Conservation (phyloP, 35 echinoderm and acorn worm genomes). For the Ptychodera flava region DNA sequence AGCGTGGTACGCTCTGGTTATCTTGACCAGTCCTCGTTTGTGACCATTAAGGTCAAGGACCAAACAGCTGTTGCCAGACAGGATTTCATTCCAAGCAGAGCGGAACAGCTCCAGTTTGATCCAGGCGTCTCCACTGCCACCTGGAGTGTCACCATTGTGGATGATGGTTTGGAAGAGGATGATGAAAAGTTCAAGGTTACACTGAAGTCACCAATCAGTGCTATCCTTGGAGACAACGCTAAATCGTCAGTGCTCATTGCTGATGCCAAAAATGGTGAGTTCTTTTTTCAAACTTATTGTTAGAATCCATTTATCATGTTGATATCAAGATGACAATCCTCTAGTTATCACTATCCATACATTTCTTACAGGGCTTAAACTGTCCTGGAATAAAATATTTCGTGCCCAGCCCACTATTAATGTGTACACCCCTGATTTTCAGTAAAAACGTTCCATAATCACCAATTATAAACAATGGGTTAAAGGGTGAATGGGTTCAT, state of each 20-base stretch:
- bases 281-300: background rate
- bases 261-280: constrained; percentile 74
- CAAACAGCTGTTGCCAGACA: constrained; percentile 43
- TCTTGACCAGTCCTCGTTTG: constrained; percentile 71
- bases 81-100: constrained; percentile 51
- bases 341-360: background rate
- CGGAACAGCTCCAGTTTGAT: constrained; percentile 86
- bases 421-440: too few relatives aligned
- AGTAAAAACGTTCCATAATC: too few relatives aligned
- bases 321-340: background rate
- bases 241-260: constrained; percentile 70
- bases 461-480: too few relatives aligned
- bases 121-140: constrained; percentile 46
- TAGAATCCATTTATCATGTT: background rate
- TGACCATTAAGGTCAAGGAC: constrained; percentile 39
- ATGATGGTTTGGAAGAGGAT: constrained; percentile 76
- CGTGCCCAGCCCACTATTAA: too few relatives aligned
- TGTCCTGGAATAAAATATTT: too few relatives aligned
- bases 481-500: too few relatives aligned
- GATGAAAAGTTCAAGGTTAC: constrained; percentile 65
- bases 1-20: constrained; percentile 60
- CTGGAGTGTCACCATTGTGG: constrained; percentile 60
- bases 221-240: constrained; percentile 53
- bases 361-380: background rate
- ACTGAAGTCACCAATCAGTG: constrained; percentile 58